Percentiles rank a stretch among this genome's conserved stretches.
Evolutionary conservation across 2,797 vertebrate genomes (phyloP).

Genomic region (Garrulus glandarius): DNA sequence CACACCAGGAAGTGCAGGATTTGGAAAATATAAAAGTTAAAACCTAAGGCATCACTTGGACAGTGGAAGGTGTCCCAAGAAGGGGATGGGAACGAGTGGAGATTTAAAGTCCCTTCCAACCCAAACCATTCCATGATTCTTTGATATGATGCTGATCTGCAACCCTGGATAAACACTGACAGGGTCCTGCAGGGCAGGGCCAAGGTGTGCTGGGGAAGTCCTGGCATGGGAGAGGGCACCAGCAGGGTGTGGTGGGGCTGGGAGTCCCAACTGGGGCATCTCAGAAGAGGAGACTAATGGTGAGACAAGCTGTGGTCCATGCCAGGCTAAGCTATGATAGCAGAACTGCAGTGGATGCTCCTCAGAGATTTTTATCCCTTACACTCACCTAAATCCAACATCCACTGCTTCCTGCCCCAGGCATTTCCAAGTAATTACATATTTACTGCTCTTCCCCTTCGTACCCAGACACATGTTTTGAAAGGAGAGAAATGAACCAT

Average conservation of each 20-base stretch:
- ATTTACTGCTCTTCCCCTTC: not conserved
- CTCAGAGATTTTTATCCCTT: not conserved
- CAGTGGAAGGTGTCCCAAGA: not conserved
- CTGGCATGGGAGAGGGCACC: not conserved
- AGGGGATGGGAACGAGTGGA: accelerated
- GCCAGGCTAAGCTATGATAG: not conserved
- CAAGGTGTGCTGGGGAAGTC: not conserved
- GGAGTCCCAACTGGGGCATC: accelerated
- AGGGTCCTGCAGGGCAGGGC: not conserved
- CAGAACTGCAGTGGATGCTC: not conserved
- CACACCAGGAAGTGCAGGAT: too few relatives aligned
- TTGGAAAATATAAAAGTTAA: too few relatives aligned
- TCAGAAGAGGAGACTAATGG: not conserved
- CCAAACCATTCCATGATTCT: not conserved
- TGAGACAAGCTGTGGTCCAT: not conserved
- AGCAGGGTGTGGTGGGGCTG: not conserved
- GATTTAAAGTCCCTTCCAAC: not conserved
- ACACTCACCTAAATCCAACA: not conserved
- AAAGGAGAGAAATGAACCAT: not conserved
- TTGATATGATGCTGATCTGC: not conserved
- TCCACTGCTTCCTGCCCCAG: not conserved
- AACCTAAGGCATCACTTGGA: too few relatives aligned
- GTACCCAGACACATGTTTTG: not conserved
- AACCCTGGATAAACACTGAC: accelerated
- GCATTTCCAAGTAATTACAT: not conserved